A percentile compares a stretch with the other conserved stretches of the same genome.
Evolutionary conservation across 2,113 vertebrate species (phyloP).

Genomic region (Hippocampus comes): DNA sequence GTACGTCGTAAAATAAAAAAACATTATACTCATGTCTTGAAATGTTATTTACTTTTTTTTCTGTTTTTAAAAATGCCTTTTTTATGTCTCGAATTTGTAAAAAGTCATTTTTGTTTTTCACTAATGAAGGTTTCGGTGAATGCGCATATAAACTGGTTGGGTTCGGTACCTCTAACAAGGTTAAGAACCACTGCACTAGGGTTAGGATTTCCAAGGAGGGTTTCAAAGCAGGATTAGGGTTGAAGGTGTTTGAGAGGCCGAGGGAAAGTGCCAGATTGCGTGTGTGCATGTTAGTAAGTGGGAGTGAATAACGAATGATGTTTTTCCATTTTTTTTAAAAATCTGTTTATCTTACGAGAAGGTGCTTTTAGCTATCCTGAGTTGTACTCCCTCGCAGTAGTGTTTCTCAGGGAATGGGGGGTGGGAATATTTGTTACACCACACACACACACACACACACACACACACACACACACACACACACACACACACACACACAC

Average conservation of each 20-base stretch:
- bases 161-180: too few relatives aligned
- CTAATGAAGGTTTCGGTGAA: too few relatives aligned
- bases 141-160: too few relatives aligned
- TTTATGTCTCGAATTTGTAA: too few relatives aligned
- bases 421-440: constrained; percentile 3
- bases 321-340: not conserved
- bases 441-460: constrained; percentile 8
- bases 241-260: constrained; percentile 32
- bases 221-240: not conserved
- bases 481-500: not conserved
- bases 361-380: constrained; percentile 21
- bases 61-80: too few relatives aligned
- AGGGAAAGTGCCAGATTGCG: constrained; percentile 12
- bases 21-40: too few relatives aligned
- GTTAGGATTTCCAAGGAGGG: too few relatives aligned
- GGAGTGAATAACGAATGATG: not conserved
- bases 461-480: constrained; percentile 8
- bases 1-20: too few relatives aligned
- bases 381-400: constrained; percentile 35
- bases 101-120: too few relatives aligned
- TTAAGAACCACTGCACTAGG: too few relatives aligned
- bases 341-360: constrained; percentile 29
- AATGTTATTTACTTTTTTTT: too few relatives aligned
- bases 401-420: constrained; percentile 20
- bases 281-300: not conserved